Conservation (phyloP, 2,797 vertebrate genomes). For the Calcarius lapponicus region DNA sequence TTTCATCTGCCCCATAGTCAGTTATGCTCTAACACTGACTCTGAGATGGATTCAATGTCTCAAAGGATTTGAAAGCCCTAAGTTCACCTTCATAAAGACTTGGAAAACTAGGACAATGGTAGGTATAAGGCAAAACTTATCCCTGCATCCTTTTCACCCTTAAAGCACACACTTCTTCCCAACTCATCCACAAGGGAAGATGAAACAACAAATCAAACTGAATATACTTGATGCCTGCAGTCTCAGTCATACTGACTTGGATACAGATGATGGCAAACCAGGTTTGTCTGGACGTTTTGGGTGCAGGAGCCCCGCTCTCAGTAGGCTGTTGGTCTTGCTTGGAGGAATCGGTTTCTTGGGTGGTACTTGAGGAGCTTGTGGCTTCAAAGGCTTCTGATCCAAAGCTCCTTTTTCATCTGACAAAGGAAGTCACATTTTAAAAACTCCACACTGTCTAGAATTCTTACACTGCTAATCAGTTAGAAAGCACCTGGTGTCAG, state of each 20-base stretch:
- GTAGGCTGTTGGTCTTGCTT: conserved; percentile 79
- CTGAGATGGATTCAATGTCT: background rate
- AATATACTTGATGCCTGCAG: background rate
- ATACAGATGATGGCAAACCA: conserved; percentile 75
- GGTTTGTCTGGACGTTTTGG: conserved; percentile 91
- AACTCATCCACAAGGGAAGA: background rate
- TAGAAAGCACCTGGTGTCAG: background rate
- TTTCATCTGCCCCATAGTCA: background rate
- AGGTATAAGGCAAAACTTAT: background rate
- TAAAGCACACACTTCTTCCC: background rate
- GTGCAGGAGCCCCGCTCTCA: conserved; percentile 76
- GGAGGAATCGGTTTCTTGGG: conserved; percentile 91
- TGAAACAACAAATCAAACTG: background rate
- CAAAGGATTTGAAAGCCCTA: background rate
- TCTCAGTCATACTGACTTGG: conserved; percentile 72
- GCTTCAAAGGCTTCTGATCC: conserved; percentile 87
- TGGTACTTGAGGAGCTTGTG: conserved; percentile 88
- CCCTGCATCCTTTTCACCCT: background rate
- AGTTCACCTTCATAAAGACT: background rate
- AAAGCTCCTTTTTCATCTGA: conserved; percentile 83
- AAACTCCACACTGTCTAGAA: background rate
- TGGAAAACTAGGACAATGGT: background rate
- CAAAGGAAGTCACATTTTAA: conserved; percentile 28
- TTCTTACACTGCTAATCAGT: background rate
- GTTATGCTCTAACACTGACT: background rate